Percentiles rank a stretch among this genome's conserved stretches.
Evolutionary conservation across 2,113 vertebrate genomes (phyloP).

Genomic region (Chlamydotis undulata): DNA sequence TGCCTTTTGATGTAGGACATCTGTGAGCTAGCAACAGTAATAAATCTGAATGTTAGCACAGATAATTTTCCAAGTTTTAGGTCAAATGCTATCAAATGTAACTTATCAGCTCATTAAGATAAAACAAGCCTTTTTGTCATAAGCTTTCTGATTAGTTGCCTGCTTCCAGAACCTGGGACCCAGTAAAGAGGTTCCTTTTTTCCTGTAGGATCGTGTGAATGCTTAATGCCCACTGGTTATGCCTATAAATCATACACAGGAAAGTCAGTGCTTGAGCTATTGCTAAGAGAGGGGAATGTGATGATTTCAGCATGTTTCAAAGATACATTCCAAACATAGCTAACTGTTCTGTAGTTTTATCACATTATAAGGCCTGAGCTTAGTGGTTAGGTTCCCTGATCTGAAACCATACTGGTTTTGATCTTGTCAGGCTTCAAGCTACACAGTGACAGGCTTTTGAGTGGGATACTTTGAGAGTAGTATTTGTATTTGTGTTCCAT

Average conservation of each 20-base stretch:
- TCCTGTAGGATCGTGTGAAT: neutral
- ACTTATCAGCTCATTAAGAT: conserved; percentile 29
- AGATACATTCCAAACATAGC: conserved; percentile 26
- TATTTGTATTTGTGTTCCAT: neutral
- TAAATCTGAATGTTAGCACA: conserved; percentile 41
- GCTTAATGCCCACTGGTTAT: neutral
- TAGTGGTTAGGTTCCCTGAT: neutral
- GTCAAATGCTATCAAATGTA: conserved; percentile 45
- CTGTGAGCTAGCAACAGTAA: conserved; percentile 23
- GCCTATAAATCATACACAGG: neutral
- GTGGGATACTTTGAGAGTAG: neutral
- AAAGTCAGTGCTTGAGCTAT: neutral
- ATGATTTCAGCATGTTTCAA: conserved; percentile 38
- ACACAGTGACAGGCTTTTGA: neutral
- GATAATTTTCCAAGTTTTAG: conserved; percentile 1
- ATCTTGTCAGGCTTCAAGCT: neutral
- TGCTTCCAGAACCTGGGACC: neutral
- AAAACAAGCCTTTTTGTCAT: neutral
- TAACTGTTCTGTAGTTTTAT: conserved; percentile 31
- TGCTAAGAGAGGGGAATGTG: neutral
- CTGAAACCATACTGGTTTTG: neutral
- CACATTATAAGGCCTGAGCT: neutral
- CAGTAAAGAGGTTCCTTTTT: neutral
- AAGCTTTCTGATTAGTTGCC: neutral
- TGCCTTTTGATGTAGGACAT: conserved; percentile 22